Percentiles rank a stretch among this genome's conserved stretches.
These are phyloP conservation scores for Oplegnathus fasciatus DNA, from an alignment of 2,113 vertebrate genomes.

Conservation along the genomic window DNA sequence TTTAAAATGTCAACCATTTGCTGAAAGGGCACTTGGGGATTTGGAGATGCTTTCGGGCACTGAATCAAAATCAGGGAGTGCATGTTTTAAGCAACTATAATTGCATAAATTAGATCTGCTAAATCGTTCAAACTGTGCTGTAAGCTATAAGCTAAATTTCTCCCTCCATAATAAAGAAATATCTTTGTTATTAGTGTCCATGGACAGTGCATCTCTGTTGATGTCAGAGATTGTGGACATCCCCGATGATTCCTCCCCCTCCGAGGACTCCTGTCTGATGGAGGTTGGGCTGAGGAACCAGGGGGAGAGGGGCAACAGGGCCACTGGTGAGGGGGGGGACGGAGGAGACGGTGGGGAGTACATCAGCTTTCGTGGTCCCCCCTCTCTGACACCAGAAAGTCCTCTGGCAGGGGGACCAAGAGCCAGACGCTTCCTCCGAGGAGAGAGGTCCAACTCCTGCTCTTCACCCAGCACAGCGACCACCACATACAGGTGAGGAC, in stretches of 20 bases:
- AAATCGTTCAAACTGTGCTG: not conserved
- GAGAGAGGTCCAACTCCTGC: slow-evolving; percentile 94
- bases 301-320: slow-evolving; percentile 66
- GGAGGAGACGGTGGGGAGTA: slow-evolving; percentile 83
- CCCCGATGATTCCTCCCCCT: slow-evolving; percentile 94
- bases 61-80: not conserved
- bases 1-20: not conserved
- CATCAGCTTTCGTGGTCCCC: slow-evolving; percentile 88
- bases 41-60: not conserved
- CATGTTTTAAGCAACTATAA: not conserved
- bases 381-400: slow-evolving; percentile 82
- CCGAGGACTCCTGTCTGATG: slow-evolving; percentile 95
- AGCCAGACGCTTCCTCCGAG: slow-evolving; percentile 85
- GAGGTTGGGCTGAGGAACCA: slow-evolving; percentile 86
- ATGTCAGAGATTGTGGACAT: slow-evolving; percentile 96
- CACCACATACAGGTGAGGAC: slow-evolving; percentile 79
- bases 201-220: slow-evolving; percentile 94
- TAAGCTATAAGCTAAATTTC: not conserved
- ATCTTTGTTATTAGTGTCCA: slow-evolving; percentile 85
- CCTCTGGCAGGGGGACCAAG: slow-evolving; percentile 82
- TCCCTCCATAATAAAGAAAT: not conserved
- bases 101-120: not conserved
- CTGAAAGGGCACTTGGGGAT: not conserved
- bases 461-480: slow-evolving; percentile 89
- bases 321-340: slow-evolving; percentile 50